phyloP scores from a whole-genome alignment of 64 coral and sea anemone genomes.

The Orbicella faveolata region DNA sequence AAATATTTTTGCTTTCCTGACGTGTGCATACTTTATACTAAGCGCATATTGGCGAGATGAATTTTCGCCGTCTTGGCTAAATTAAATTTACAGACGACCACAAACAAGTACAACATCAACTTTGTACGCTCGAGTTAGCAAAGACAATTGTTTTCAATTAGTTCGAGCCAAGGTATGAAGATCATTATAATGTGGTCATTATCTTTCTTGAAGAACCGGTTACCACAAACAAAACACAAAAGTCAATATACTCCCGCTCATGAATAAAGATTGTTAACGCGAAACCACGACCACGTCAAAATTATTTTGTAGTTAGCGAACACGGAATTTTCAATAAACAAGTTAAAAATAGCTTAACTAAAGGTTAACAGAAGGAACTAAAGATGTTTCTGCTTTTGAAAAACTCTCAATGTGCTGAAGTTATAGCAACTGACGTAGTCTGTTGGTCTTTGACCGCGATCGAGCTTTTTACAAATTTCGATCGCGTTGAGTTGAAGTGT shows the following conservation, averaged over 20 bases:
- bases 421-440: no score
- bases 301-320: neutral
- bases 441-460: no score
- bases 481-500: no score
- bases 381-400: no score
- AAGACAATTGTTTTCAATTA: constrained; percentile 15
- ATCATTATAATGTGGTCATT: neutral
- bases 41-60: no score
- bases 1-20: no score
- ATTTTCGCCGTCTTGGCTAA: neutral
- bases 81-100: neutral
- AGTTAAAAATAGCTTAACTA: neutral
- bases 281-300: neutral
- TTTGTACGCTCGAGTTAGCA: neutral
- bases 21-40: no score
- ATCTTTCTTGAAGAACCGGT: neutral
- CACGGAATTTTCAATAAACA: neutral
- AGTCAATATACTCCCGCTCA: constrained; percentile 16
- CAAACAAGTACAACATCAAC: neutral
- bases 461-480: no score
- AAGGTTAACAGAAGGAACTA: neutral
- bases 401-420: no score
- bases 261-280: constrained; percentile 20
- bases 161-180: constrained; percentile 7
- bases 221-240: neutral